Evolutionary conservation across 2,888 invertebrate genomes (phyloP), one percentile per base, ranked within the genome.

Genomic region (Tyria jacobaeae): DNA sequence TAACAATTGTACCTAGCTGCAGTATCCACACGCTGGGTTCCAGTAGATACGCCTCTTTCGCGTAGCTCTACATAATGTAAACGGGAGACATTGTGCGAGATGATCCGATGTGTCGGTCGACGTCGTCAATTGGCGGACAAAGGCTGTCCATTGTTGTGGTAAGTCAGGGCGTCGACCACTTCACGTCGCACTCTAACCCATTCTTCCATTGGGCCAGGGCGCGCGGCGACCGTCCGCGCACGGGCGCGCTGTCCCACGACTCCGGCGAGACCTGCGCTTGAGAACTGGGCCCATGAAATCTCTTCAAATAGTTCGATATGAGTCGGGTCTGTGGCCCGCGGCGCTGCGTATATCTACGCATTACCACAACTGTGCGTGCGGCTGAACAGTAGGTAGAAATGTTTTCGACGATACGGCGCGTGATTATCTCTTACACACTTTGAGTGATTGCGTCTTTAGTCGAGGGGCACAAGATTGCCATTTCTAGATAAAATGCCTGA

Each of bases 121-220:
- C 64, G 64, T 58, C 68, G 64, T 61, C 76, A 83, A 85, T 83
- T 83, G 84, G 67, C 65, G 68, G 68, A 85, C 85, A 85, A 85
- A 78, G 74, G 71, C 73, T 66, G 35, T 51, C 58, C 60, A 73
- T 79, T 78, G 73, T 73, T 60, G 71, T 59, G 50, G 39, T 56
- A 51, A 50, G 53, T 44, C 50, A 57, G 57, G 60, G 47, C 69
- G 61, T 56, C 57, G 64, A n/a, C 52, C 49, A 59, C 27, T 41
- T 54, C 52, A 7, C 41, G 49, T 15, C 51, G 34, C 34, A 21
- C 44, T 44, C 57, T 4, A 31, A 21, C 44, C 55, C 41, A 52
- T 34, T 54, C 51, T 57, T 52, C 56, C 51, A 63, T 44, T 44
- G 48, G 39, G 17, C 57, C 57, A 44, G 48, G 53, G 49, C 50